A percentile compares a stretch with the other conserved stretches of the same genome.
Evolutionary conservation across 2,797 vertebrate genomes (phyloP).

Genomic region (Cirrhinus molitorella): DNA sequence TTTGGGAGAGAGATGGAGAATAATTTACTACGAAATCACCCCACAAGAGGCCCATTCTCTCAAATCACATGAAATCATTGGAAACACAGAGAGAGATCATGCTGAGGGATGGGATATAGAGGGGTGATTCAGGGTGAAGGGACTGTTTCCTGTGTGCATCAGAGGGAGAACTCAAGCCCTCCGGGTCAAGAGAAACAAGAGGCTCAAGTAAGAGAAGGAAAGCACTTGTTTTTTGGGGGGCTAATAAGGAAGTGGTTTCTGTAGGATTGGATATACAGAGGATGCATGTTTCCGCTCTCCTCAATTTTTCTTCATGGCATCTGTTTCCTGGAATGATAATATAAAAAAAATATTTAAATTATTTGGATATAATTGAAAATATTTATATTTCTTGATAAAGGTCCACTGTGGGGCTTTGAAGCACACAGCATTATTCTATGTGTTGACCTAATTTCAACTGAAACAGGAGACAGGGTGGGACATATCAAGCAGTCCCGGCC

Average conservation of each 20-base stretch:
- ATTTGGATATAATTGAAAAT: not conserved
- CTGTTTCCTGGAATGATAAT: not conserved
- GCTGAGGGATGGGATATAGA: slow-evolving; percentile 38
- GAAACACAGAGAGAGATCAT: not conserved
- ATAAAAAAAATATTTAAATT: not conserved
- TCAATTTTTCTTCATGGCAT: not conserved
- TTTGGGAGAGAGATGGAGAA: not conserved
- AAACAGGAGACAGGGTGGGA: no score
- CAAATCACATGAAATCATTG: slow-evolving; percentile 30
- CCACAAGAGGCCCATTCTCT: slow-evolving; percentile 49
- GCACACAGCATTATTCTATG: no score
- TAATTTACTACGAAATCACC: slow-evolving; percentile 10
- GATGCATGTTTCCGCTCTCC: slow-evolving; percentile 68
- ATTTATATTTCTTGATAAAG: not conserved
- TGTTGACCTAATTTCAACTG: no score
- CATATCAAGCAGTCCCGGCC: no score
- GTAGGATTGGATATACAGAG: slow-evolving; percentile 70
- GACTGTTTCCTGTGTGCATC: slow-evolving; percentile 49
- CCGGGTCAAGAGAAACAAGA: slow-evolving; percentile 51
- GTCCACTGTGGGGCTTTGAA: no score
- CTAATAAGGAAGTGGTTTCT: slow-evolving; percentile 47
- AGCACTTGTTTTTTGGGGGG: slow-evolving; percentile 51
- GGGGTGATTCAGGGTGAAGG: slow-evolving; percentile 44
- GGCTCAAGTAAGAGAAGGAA: slow-evolving; percentile 22
- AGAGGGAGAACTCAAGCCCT: slow-evolving; percentile 45